Conservation (phyloP, 92 coral and sea anemone genomes). For the Heliopora coerulea region DNA sequence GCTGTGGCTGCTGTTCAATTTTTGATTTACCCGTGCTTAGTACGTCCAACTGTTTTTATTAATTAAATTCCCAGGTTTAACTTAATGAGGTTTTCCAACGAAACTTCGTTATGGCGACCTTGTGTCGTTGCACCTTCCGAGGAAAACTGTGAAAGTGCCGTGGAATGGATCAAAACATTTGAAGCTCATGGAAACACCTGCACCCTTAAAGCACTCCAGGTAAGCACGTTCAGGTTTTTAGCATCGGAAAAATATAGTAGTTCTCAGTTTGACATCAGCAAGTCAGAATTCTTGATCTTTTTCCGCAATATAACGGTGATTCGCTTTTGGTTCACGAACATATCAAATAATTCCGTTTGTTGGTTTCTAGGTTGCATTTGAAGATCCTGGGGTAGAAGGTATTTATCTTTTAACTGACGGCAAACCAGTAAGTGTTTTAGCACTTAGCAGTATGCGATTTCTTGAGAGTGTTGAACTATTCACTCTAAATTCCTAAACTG, state of each 20-base stretch:
- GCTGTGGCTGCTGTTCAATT: too few species aligned
- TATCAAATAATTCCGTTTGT: not conserved
- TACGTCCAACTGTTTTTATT: too few species aligned
- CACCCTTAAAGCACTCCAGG: conserved; percentile 81
- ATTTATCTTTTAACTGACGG: conserved; percentile 95
- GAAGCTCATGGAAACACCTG: conserved; percentile 90
- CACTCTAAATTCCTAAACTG: too few species aligned
- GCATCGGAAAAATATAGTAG: too few species aligned
- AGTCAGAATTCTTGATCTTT: not conserved
- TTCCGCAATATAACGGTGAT: too few species aligned
- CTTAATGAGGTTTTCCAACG: conserved; percentile 76
- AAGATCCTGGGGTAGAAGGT: conserved; percentile 85
- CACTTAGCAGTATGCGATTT: not conserved
- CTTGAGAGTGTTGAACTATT: too few species aligned
- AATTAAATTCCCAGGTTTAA: too few species aligned
- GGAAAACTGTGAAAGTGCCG: conserved; percentile 87
- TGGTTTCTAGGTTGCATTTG: conserved; percentile 66
- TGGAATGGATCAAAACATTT: conserved; percentile 83
- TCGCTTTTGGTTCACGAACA: not conserved
- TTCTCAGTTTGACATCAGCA: too few species aligned
- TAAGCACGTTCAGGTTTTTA: too few species aligned
- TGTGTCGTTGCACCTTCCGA: conserved; percentile 63
- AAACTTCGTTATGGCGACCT: conserved; percentile 83
- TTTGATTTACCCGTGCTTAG: too few species aligned
- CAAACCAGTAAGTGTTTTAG: conserved; percentile 74